A percentile compares a stretch with the other conserved stretches of the same genome.
These are phyloP conservation scores for Sialis fuliginosa DNA, from an alignment of 2,888 invertebrate species.

Conservation along the genomic window DNA sequence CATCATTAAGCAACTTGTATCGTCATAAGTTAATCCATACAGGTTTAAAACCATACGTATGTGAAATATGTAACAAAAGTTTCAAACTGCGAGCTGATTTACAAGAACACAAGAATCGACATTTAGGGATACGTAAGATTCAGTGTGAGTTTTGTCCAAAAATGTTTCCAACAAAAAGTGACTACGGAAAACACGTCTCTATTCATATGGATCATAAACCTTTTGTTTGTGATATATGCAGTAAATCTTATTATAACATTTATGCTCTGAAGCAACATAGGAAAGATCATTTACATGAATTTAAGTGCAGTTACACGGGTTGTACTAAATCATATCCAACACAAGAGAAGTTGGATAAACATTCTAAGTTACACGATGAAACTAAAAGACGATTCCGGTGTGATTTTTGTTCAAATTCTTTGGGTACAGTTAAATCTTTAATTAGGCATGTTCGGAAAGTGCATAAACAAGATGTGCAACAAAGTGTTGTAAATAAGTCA, in stretches of 20 bases:
- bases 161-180: conserved; percentile 4
- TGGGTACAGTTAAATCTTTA: conserved; percentile 2
- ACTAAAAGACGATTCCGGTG: conserved; percentile 1
- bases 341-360: conserved; percentile 2
- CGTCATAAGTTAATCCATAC: conserved; percentile 4
- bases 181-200: conserved; percentile 5
- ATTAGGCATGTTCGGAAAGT: conserved; percentile 1
- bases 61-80: conserved; percentile 4
- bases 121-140: conserved; percentile 3
- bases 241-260: conserved; percentile 4
- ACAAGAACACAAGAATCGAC: conserved; percentile 3
- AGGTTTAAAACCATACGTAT: conserved; percentile 1
- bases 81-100: conserved; percentile 3
- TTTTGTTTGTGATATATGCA: conserved; percentile 2
- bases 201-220: conserved; percentile 5
- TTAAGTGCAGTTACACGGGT: conserved; percentile 1
- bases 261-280: conserved; percentile 3
- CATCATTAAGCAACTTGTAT: conserved; percentile 3
- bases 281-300: conserved; percentile 2
- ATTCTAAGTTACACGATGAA: conserved; percentile 2
- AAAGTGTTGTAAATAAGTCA: too few relatives aligned
- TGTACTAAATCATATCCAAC: conserved; percentile 1
- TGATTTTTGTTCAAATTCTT: conserved; percentile 1
- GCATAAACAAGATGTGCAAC: neutral
- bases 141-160: conserved; percentile 4